Evolutionary conservation across 1,140 invertebrate genomes (phyloP), one percentile per base, ranked within the genome.

Genomic region (Drosophila neocordata): DNA sequence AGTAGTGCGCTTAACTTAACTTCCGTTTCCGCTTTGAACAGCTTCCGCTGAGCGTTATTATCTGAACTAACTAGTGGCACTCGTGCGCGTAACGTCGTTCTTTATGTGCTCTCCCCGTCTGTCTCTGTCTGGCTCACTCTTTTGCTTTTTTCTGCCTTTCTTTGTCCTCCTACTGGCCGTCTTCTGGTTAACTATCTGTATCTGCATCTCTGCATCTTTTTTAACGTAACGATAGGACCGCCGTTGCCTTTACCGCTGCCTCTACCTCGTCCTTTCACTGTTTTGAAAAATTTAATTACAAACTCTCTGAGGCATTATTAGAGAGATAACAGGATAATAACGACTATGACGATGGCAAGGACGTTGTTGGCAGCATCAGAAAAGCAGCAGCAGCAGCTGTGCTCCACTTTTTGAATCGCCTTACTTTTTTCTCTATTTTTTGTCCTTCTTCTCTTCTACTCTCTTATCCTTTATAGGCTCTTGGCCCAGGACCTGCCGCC

Each of bases 311-410:
- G 83, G 83, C 83, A 87, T 87, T 87, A 87, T 87, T 87, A 87
- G 83, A 83, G 84, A 87, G 83, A 87, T 87, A 89, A 87, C 83
- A 88, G 83, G 83, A 87, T 88, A 87, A 88, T 87, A 87, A 87
- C 83, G 82, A 84, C 41, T 48, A 48, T 48, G 41, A 20, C 76
- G 65, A 65, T 56, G 79, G 83, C 79, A 87, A 87, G 83, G 83
- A 87, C 83, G 72, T 81, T 53, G 24, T 20, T 51, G 58, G 55
- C 66, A 27, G 41, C 41, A 51, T 63, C 70, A 64, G 71, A 1
- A 31, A 31, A 31, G 27, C 27, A 7, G 41, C 41, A 51, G 65
- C 70, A 64, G 71, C 76, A 77, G 77, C 82, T 87, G 74, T 88
- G 83, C 65, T 82, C 87, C 65, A 84, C 44, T 89, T 85, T 69